Evolutionary conservation across 2,797 vertebrate species (phyloP), one percentile per base, ranked within the genome.

Genomic region (Zenarchopterus dispar): DNA sequence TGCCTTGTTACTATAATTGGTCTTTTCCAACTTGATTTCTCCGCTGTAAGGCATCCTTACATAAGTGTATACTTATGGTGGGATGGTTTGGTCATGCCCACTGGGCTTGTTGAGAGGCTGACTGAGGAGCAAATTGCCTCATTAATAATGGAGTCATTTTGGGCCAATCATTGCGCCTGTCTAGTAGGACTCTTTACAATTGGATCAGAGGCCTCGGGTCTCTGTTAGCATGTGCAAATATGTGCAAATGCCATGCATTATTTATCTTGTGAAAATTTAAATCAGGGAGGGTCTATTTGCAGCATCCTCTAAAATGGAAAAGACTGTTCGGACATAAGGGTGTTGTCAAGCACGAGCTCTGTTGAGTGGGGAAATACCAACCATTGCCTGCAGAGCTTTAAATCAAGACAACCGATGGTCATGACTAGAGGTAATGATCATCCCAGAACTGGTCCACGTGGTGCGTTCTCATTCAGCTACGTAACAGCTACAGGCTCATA

Each of bases 141-240:
- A 80, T 90, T 87, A 89, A 86, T 84, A 81, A 84, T 82, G 69
- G 55, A 85, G 77, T 80, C 23, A 86, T 88, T 85, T 82, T 66
- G 80, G 55, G 70, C 78, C 85, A 82, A 71, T 85, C 78, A 71
- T 79, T 78, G 61, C 48, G 56, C 80, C 71, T 79, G 82, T 79
- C 70, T 75, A 73, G 42, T 57, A 54, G 75, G 42, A 67, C 49
- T 55, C 64, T 78, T 81, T 54, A 59, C 73, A 67, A n/a, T 67
- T 53, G 57, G 58, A 82, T 69, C 75, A 73, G 70, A 71, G 69
- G 73, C 81, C 76, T 54, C 47, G 11, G 69, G 78, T 72, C 51
- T 74, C 78, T 69, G 55, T 85, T 81, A 80, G 80, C 69, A 63
- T 63, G 26, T 84, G 49, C 63, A 83, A 86, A 90, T 77, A 63